Evolutionary conservation across 2,797 vertebrate genomes (phyloP).

Genomic region (Muscicapa striata): DNA sequence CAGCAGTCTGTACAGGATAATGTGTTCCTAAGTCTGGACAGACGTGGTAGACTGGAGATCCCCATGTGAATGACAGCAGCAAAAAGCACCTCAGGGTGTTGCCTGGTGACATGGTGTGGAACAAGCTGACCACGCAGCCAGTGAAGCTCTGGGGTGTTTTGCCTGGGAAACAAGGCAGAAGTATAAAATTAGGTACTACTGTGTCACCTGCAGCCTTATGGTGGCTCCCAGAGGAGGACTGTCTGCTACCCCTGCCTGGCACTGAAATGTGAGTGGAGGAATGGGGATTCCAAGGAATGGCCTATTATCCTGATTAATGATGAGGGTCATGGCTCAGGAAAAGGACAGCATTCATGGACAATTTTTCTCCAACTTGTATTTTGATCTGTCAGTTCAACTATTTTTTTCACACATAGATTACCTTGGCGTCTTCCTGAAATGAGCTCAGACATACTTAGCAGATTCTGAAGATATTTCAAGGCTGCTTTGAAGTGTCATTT

Average conservation of each 20-base stretch:
- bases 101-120: not conserved
- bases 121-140: not conserved
- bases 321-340: not conserved
- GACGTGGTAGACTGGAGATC: not conserved
- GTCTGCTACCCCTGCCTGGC: not conserved
- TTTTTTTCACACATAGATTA: not conserved
- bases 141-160: not conserved
- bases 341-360: not conserved
- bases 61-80: not conserved
- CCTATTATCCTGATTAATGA: not conserved
- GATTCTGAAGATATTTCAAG: not conserved
- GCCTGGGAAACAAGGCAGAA: not conserved
- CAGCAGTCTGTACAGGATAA: not conserved
- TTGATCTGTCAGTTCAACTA: not conserved
- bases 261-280: not conserved
- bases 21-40: not conserved
- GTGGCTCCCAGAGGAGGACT: not conserved
- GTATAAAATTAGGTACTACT: rapidly evolving
- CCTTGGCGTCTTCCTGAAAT: not conserved
- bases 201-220: not conserved
- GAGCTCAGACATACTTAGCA: not conserved
- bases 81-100: not conserved
- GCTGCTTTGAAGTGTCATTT: not conserved
- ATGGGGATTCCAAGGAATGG: not conserved
- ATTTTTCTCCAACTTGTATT: not conserved